Conservation (phyloP, 2,797 vertebrate genomes). For the Sebastes cheni region DNA sequence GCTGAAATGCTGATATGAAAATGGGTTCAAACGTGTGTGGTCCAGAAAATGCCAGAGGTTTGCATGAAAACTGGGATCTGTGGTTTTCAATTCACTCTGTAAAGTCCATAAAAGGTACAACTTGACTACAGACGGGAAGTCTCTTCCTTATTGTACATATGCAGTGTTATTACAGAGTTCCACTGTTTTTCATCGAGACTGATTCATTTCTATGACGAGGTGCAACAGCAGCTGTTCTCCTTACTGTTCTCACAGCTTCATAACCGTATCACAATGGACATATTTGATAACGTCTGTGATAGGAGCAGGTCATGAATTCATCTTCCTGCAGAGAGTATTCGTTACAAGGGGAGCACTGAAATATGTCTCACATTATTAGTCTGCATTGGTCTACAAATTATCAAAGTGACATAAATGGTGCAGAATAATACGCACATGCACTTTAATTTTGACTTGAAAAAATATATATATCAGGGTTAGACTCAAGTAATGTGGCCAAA, state of each 20-base stretch:
- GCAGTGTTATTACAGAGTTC: not conserved
- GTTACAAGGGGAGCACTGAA: conserved; percentile 26
- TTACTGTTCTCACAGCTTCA: not conserved
- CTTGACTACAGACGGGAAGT: not conserved
- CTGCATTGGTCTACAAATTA: not conserved
- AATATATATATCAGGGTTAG: not conserved
- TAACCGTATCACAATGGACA: not conserved
- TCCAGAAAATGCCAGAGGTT: not conserved
- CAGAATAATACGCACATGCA: not conserved
- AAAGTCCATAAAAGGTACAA: not conserved
- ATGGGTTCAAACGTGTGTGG: not conserved
- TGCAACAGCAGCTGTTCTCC: not conserved
- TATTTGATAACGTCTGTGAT: not conserved
- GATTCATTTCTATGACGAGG: not conserved
- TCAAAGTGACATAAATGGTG: not conserved
- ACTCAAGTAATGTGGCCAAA: not conserved
- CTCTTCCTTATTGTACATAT: not conserved
- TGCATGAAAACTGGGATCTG: not conserved
- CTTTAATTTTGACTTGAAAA: not conserved
- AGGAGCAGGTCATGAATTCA: not conserved
- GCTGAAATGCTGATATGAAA: not conserved
- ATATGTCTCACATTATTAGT: not conserved
- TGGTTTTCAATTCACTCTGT: not conserved
- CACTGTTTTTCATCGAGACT: not conserved
- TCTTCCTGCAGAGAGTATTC: not conserved